A percentile compares a stretch with the other conserved stretches of the same genome.
phyloP scores from a whole-genome alignment of 1,140 invertebrate species.

The Mylabris phalerata region DNA sequence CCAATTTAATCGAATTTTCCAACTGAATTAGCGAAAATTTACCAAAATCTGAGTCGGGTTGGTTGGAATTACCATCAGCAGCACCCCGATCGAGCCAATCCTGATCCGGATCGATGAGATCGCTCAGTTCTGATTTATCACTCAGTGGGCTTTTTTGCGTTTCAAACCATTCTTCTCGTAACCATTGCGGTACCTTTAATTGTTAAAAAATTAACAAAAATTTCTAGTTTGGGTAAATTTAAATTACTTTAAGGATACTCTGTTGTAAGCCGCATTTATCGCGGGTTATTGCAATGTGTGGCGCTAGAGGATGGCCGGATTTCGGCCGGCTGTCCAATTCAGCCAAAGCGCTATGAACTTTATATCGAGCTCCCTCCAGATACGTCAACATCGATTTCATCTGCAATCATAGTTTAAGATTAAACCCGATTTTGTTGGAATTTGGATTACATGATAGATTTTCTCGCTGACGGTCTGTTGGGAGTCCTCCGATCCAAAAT shows the following conservation, averaged over 20 bases:
- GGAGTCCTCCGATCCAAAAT: conserved; percentile 80
- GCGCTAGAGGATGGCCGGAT: conserved; percentile 70
- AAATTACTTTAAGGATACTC: conserved; percentile 69
- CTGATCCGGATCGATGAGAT: conserved; percentile 28
- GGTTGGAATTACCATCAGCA: conserved; percentile 75
- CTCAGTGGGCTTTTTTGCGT: conserved; percentile 51
- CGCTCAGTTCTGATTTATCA: conserved; percentile 35
- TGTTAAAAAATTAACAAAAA: conserved; percentile 1
- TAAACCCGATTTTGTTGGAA: conserved; percentile 3
- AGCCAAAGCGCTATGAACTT: conserved; percentile 72
- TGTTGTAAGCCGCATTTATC: conserved; percentile 86
- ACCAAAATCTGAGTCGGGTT: conserved; percentile 73
- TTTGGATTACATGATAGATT: conserved; percentile 70
- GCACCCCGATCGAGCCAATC: conserved; percentile 69
- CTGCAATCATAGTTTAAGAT: conserved; percentile 46
- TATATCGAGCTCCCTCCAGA: conserved; percentile 82
- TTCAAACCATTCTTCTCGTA: conserved; percentile 54
- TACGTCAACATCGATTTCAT: conserved; percentile 89
- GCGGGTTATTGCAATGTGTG: conserved; percentile 78
- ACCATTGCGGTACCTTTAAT: conserved; percentile 69
- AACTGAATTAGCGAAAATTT: conserved; percentile 17
- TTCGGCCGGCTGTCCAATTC: conserved; percentile 71
- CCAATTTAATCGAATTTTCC: not conserved
- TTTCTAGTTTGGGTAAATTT: not conserved
- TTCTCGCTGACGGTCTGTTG: conserved; percentile 89